Conservation (phyloP, 2,797 vertebrate species). For the Lacerta agilis region DNA sequence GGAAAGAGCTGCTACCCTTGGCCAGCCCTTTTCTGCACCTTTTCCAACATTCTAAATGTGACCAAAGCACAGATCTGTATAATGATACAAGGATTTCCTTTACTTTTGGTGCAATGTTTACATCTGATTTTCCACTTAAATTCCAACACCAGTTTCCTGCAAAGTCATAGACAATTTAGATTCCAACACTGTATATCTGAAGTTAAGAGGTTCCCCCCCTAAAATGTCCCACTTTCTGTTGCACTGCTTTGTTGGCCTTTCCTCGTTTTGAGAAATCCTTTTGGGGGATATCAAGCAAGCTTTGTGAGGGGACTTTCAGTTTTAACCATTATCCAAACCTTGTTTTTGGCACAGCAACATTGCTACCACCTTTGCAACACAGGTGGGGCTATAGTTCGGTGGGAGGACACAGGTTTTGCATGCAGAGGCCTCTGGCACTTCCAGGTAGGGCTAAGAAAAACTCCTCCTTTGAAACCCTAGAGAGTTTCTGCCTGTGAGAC, state of each 20-base stretch:
- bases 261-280: not conserved
- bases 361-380: not conserved
- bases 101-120: not conserved
- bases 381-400: not conserved
- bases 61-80: not conserved
- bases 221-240: not conserved
- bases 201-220: not conserved
- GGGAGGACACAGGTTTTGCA: not conserved
- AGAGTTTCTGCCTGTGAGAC: too few species aligned
- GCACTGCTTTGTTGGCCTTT: not conserved
- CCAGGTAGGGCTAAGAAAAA: not conserved
- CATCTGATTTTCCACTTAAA: too few species aligned
- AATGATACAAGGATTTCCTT: not conserved
- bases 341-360: not conserved
- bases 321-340: not conserved
- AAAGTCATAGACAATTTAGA: not conserved
- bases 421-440: not conserved
- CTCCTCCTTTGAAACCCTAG: too few species aligned
- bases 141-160: not conserved
- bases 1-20: not conserved
- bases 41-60: not conserved
- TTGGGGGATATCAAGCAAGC: fast-evolving
- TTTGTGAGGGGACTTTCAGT: not conserved
- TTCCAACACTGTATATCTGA: not conserved
- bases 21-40: not conserved